Evolutionary conservation across 1,140 invertebrate genomes (phyloP).

Genomic region (Cotesia vestalis): DNA sequence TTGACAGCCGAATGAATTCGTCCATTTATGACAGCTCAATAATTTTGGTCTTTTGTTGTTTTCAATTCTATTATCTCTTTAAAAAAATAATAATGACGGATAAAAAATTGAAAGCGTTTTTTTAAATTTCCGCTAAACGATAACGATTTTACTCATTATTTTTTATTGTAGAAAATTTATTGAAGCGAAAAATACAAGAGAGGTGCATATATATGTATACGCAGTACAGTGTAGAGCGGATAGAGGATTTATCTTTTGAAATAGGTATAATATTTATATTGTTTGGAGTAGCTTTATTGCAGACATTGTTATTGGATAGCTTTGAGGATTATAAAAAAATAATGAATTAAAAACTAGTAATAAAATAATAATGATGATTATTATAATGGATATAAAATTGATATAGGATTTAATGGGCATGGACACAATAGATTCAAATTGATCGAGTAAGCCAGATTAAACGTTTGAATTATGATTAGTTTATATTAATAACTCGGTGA

Average conservation of each 20-base stretch:
- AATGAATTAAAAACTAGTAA: background rate
- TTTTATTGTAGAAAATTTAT: too few species aligned
- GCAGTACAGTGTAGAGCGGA: too few species aligned
- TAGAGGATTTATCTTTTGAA: too few species aligned
- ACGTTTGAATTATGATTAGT: slow-evolving; percentile 20
- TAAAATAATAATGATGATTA: background rate
- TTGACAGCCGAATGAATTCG: slow-evolving; percentile 25
- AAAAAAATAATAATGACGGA: background rate
- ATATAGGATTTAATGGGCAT: slow-evolving; percentile 9
- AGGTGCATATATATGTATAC: too few species aligned
- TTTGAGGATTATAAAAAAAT: background rate
- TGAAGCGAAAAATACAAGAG: too few species aligned
- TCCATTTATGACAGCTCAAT: slow-evolving; percentile 29
- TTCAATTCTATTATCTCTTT: slow-evolving; percentile 5
- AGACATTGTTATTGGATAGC: slow-evolving; percentile 1
- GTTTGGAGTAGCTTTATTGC: too few species aligned
- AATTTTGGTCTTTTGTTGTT: slow-evolving; percentile 14
- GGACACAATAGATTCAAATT: background rate
- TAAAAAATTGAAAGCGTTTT: slow-evolving; percentile 21
- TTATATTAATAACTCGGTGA: slow-evolving; percentile 19
- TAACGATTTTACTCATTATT: background rate
- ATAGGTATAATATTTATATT: too few species aligned
- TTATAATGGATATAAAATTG: background rate
- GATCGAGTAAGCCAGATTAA: slow-evolving; percentile 22
- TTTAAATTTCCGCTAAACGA: slow-evolving; percentile 5